A percentile compares a stretch with the other conserved stretches of the same genome.
These are phyloP conservation scores for Margarornis squamiger DNA, from an alignment of 2,797 vertebrate species.

Conservation along the genomic window DNA sequence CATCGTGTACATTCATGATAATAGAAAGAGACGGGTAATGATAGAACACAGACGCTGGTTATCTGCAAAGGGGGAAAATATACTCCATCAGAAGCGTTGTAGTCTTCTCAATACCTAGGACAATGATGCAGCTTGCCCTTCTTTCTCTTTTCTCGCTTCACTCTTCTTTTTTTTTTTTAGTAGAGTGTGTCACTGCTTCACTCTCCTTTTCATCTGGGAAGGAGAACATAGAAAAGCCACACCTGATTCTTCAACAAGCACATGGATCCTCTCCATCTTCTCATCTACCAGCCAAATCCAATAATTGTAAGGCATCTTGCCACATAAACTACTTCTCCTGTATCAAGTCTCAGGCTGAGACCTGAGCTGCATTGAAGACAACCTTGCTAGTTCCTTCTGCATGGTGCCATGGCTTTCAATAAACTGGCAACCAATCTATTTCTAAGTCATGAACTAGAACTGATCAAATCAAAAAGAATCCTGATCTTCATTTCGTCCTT, in stretches of 20 bases:
- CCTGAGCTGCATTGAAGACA: neutral
- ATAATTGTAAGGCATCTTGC: neutral
- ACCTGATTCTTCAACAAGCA: neutral
- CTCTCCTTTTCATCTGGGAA: neutral
- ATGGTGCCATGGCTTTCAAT: neutral
- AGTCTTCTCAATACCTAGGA: neutral
- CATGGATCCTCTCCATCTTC: neutral
- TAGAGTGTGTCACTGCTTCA: neutral
- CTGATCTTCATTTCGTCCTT: neutral
- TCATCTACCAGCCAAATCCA: neutral
- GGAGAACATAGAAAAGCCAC: neutral
- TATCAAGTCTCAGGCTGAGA: neutral
- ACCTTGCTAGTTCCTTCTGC: fast-evolving
- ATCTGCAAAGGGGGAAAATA: neutral
- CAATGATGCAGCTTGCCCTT: neutral
- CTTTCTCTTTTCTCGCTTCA: neutral
- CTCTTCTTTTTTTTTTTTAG: neutral
- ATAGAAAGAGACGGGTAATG: neutral
- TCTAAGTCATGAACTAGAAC: neutral
- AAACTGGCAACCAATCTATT: neutral
- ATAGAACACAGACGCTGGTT: neutral
- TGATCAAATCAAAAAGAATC: neutral
- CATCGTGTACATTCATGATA: neutral
- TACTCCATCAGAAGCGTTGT: neutral
- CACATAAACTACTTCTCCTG: neutral